A percentile compares a stretch with the other conserved stretches of the same genome.
These are phyloP conservation scores for Balaenoptera acutorostrata DNA, from an alignment of 2,113 vertebrate genomes.

Conservation along the genomic window DNA sequence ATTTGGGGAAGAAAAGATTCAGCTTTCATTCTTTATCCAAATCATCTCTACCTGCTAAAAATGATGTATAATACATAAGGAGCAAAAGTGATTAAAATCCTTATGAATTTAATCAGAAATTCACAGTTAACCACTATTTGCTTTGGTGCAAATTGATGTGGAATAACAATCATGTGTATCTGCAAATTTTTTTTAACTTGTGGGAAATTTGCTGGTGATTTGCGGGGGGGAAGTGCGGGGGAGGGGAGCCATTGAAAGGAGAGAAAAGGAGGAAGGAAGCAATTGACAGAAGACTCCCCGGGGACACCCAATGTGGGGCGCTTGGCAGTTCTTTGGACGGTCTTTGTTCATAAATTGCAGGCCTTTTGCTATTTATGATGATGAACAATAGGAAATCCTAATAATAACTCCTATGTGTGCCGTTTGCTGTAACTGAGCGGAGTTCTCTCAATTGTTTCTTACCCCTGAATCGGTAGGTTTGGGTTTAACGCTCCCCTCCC, in stretches of 20 bases:
- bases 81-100: slow-evolving; percentile 54
- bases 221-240: slow-evolving; percentile 14
- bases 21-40: slow-evolving; percentile 48
- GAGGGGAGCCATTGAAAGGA: neutral
- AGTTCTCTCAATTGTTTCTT: neutral
- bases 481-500: neutral
- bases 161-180: slow-evolving; percentile 32
- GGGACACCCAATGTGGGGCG: neutral
- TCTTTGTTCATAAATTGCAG: slow-evolving; percentile 57
- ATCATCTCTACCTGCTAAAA: slow-evolving; percentile 53
- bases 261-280: slow-evolving; percentile 64
- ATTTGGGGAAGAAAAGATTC: slow-evolving; percentile 56
- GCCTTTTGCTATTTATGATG: neutral
- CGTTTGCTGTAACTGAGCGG: neutral
- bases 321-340: neutral
- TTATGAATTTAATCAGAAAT: slow-evolving; percentile 58
- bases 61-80: slow-evolving; percentile 48
- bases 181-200: slow-evolving; percentile 56
- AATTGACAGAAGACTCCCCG: neutral
- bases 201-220: slow-evolving; percentile 62
- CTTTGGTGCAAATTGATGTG: slow-evolving; percentile 48
- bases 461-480: neutral
- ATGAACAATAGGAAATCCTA: slow-evolving; percentile 48
- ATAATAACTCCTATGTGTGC: slow-evolving; percentile 23
- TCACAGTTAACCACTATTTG: slow-evolving; percentile 42